Evolutionary conservation across 1,140 invertebrate genomes (phyloP).

Genomic region (Sarcophaga bullata): DNA sequence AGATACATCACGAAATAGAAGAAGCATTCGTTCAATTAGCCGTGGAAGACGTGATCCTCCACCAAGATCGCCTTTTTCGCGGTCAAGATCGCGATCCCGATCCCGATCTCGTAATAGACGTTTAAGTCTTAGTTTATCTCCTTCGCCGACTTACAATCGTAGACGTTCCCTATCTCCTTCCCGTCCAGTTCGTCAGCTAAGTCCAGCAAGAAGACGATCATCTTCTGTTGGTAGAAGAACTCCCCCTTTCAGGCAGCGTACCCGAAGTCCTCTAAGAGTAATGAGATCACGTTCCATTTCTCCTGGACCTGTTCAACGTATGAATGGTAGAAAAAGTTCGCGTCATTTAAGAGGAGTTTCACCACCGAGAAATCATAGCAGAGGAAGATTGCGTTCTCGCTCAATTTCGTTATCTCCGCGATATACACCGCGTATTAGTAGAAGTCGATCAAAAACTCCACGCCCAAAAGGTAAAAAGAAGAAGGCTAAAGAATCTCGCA

Average conservation of each 20-base stretch:
- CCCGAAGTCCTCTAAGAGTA: slow-evolving; percentile 39
- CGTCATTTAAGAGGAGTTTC: slow-evolving; percentile 53
- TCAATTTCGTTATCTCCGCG: slow-evolving; percentile 46
- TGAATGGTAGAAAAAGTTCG: slow-evolving; percentile 51
- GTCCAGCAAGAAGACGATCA: slow-evolving; percentile 27
- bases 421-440: slow-evolving; percentile 57
- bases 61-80: slow-evolving; percentile 57
- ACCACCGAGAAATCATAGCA: slow-evolving; percentile 32
- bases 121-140: slow-evolving; percentile 58
- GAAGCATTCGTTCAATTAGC: slow-evolving; percentile 58
- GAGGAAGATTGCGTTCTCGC: slow-evolving; percentile 37
- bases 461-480: slow-evolving; percentile 58
- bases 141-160: slow-evolving; percentile 43
- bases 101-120: slow-evolving; percentile 55
- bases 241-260: slow-evolving; percentile 7
- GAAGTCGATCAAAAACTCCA: slow-evolving; percentile 54
- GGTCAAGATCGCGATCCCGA: slow-evolving; percentile 51
- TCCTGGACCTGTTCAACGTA: slow-evolving; percentile 45
- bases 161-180: slow-evolving; percentile 40
- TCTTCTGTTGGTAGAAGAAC: not conserved
- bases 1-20: slow-evolving; percentile 69
- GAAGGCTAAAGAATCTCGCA: slow-evolving; percentile 56
- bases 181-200: slow-evolving; percentile 27
- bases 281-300: slow-evolving; percentile 50
- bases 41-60: slow-evolving; percentile 49